Percentiles rank a stretch among this genome's conserved stretches.
phyloP scores from a whole-genome alignment of 92 coral and sea anemone species.

The Parazoanthus atlanticus region DNA sequence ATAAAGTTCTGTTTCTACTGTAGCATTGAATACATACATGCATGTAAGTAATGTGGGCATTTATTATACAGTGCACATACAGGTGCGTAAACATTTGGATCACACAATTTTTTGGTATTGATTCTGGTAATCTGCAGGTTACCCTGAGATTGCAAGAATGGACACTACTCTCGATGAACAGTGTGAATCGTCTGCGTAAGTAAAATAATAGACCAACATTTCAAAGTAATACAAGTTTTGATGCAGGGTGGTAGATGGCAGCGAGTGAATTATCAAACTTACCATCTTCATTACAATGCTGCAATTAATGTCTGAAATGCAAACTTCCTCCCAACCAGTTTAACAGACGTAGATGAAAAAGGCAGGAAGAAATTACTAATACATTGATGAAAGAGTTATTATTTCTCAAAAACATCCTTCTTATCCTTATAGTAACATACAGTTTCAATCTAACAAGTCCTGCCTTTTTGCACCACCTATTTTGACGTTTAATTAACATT shows the following conservation, averaged over 20 bases:
- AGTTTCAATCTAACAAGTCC: too few relatives aligned
- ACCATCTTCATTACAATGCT: neutral
- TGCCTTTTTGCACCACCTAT: too few relatives aligned
- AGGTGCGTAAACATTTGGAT: too few relatives aligned
- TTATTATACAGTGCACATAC: too few relatives aligned
- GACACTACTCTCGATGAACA: slow-evolving; percentile 63
- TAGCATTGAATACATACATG: neutral
- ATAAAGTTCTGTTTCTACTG: neutral
- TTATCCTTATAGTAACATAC: too few relatives aligned
- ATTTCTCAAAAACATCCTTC: too few relatives aligned
- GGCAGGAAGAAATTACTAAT: too few relatives aligned
- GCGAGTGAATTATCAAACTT: neutral
- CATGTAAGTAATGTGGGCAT: too few relatives aligned
- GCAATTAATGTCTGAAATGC: neutral
- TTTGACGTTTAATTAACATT: too few relatives aligned
- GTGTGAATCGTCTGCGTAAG: slow-evolving; percentile 71
- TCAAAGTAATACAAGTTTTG: neutral
- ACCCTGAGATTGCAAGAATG: slow-evolving; percentile 80
- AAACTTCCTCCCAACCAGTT: neutral
- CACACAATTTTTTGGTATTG: neutral
- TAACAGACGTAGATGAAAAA: too few relatives aligned
- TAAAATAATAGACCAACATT: neutral
- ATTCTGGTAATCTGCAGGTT: slow-evolving; percentile 51
- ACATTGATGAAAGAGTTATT: too few relatives aligned
- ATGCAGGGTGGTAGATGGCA: too few relatives aligned